phyloP scores from a whole-genome alignment of 2,888 invertebrate genomes.

The Coelinius sp. region DNA sequence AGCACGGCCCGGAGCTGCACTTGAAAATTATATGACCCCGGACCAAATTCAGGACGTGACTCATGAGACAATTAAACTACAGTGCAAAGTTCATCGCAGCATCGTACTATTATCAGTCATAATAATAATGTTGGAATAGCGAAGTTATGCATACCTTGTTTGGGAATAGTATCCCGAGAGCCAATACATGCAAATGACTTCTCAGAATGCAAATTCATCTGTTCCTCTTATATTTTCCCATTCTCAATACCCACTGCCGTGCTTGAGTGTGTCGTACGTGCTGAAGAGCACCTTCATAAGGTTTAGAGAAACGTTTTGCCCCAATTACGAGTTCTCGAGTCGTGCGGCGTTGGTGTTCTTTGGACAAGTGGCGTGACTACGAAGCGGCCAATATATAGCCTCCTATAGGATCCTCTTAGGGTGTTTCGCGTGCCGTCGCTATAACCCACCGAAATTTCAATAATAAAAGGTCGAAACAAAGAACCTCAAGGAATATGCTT shows the following conservation, averaged over 20 bases:
- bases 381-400: conserved; percentile 31
- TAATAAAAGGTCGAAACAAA: conserved; percentile 14
- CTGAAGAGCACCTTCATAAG: conserved; percentile 26
- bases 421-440: not conserved
- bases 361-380: conserved; percentile 40
- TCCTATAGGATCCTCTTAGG: not conserved
- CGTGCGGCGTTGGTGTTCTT: conserved; percentile 36
- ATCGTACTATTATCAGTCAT: no score
- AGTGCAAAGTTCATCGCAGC: no score
- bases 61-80: no score
- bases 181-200: not conserved
- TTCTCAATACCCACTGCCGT: conserved; percentile 33
- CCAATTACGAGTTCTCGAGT: conserved; percentile 39
- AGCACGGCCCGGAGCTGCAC: no score
- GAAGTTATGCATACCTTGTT: no score
- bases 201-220: conserved; percentile 34
- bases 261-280: conserved; percentile 40
- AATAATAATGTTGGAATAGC: no score
- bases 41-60: no score
- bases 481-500: conserved; percentile 12
- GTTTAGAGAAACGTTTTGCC: conserved; percentile 36
- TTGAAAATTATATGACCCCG: no score
- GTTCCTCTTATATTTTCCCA: conserved; percentile 22
- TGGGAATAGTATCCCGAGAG: not conserved
- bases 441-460: conserved; percentile 1